These are phyloP conservation scores for Myripristis jacobus DNA, from an alignment of 2,797 vertebrate species.

Conservation along the genomic window DNA sequence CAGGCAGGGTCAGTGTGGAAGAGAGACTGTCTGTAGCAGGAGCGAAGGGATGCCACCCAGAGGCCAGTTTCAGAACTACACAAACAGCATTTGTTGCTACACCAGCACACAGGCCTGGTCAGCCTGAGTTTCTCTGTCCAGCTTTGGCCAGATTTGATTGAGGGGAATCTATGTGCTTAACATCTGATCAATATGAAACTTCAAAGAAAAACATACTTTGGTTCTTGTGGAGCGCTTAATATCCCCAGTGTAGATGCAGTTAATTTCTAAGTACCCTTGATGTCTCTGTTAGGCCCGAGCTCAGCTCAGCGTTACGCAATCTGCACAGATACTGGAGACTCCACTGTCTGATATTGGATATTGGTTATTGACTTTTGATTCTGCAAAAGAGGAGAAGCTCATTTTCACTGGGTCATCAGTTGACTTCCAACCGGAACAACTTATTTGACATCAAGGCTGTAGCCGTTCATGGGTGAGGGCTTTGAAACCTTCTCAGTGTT, in stretches of 20 bases:
- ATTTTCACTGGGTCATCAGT: slow-evolving; percentile 63
- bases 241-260: neutral
- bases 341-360: slow-evolving; percentile 51
- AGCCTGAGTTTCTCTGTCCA: neutral
- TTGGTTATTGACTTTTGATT: slow-evolving; percentile 70
- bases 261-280: slow-evolving; percentile 8
- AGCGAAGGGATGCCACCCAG: slow-evolving; percentile 72
- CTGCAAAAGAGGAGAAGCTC: slow-evolving; percentile 63
- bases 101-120: slow-evolving; percentile 8
- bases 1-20: slow-evolving; percentile 78
- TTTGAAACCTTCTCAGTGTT: slow-evolving; percentile 58
- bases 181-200: slow-evolving; percentile 12
- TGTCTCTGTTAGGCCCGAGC: neutral
- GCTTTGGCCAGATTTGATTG: slow-evolving; percentile 3
- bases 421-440: slow-evolving; percentile 56
- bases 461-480: slow-evolving; percentile 48
- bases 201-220: neutral
- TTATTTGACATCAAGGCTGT: slow-evolving; percentile 52
- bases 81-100: slow-evolving; percentile 48
- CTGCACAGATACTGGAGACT: slow-evolving; percentile 31
- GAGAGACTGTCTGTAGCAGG: slow-evolving; percentile 62
- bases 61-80: slow-evolving; percentile 63
- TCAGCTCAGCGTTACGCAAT: slow-evolving; percentile 48
- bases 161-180: neutral
- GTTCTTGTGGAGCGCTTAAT: neutral